Evolutionary conservation across 2,797 vertebrate genomes (phyloP).

Genomic region (Chaetodon trifasciatus): DNA sequence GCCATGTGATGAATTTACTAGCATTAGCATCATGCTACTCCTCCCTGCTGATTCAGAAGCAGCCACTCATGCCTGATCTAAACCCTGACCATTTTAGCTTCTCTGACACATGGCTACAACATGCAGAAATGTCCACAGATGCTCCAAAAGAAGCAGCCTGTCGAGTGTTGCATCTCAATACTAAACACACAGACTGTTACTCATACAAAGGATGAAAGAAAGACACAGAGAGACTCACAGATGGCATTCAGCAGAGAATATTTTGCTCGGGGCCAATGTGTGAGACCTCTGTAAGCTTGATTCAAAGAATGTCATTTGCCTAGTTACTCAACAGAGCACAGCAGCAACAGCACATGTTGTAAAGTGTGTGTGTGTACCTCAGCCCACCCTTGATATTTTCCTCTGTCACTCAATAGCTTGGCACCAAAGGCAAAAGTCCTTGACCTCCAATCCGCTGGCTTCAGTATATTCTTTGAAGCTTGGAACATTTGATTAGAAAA

Average conservation of each 20-base stretch:
- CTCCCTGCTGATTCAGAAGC: background rate
- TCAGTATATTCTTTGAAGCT: constrained; percentile 10
- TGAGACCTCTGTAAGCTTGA: constrained; percentile 58
- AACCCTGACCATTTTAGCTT: background rate
- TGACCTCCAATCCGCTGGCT: constrained; percentile 49
- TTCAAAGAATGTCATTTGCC: constrained; percentile 65
- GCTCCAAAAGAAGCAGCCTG: constrained; percentile 15
- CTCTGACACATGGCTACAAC: background rate
- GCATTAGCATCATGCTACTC: background rate
- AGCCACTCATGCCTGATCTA: background rate
- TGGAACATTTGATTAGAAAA: constrained; percentile 2
- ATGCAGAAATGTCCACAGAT: constrained; percentile 5
- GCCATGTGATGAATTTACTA: constrained; percentile 2
- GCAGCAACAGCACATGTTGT: constrained; percentile 32
- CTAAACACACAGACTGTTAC: constrained; percentile 31
- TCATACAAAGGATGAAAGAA: constrained; percentile 25
- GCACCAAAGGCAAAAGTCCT: constrained; percentile 52
- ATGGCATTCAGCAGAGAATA: constrained; percentile 66
- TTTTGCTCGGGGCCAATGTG: constrained; percentile 60
- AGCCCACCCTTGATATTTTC: constrained; percentile 61
- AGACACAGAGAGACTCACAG: constrained; percentile 50
- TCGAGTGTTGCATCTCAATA: background rate
- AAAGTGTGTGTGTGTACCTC: constrained; percentile 22
- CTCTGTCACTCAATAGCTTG: constrained; percentile 42
- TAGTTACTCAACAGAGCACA: constrained; percentile 58